These are phyloP conservation scores for Nesidiocoris tenuis DNA, from an alignment of 2,888 invertebrate species.

Conservation along the genomic window DNA sequence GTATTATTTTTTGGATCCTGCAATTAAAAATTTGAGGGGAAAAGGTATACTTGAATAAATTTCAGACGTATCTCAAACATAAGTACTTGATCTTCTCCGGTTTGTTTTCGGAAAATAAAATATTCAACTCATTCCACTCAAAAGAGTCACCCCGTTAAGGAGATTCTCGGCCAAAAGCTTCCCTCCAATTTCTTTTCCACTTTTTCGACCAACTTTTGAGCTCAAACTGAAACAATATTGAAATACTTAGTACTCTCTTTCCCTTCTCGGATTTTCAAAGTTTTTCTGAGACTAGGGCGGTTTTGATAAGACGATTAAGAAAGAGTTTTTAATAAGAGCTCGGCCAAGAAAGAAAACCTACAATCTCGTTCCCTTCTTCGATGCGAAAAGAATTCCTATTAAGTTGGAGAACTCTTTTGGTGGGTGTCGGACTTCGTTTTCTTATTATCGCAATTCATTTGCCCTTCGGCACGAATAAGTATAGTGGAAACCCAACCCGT, in stretches of 20 bases:
- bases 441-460: too few relatives aligned
- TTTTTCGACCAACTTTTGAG: background rate
- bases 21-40: too few relatives aligned
- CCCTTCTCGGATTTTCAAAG: conserved; percentile 16
- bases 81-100: too few relatives aligned
- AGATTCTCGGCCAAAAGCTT: background rate
- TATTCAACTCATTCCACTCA: too few relatives aligned
- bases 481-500: too few relatives aligned
- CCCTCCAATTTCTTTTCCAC: background rate
- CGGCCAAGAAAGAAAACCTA: background rate
- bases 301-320: conserved; percentile 39
- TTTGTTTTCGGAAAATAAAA: too few relatives aligned
- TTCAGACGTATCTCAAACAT: too few relatives aligned
- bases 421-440: too few relatives aligned
- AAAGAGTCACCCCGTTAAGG: too few relatives aligned
- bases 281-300: conserved; percentile 28
- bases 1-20: too few relatives aligned
- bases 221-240: conserved; percentile 29
- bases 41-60: too few relatives aligned
- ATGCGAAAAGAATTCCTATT: conserved; percentile 22
- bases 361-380: background rate
- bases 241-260: conserved; percentile 30
- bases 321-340: conserved; percentile 31
- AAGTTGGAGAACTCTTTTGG: background rate
- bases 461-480: too few relatives aligned